A percentile compares a stretch with the other conserved stretches of the same genome.
Evolutionary conservation across 1,140 invertebrate genomes (phyloP).

Genomic region (Trichonephila clavipes): DNA sequence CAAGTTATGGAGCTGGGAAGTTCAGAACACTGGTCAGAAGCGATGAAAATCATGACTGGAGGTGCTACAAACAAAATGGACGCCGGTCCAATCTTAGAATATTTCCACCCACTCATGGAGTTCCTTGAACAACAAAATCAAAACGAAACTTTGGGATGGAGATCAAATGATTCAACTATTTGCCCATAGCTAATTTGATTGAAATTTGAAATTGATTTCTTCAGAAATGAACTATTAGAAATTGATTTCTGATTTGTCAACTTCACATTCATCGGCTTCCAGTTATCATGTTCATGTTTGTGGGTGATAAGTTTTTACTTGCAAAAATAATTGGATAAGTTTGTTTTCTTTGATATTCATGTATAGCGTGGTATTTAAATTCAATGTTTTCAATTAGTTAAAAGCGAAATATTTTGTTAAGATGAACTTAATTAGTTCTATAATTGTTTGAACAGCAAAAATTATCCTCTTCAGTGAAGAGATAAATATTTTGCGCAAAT

Average conservation of each 20-base stretch:
- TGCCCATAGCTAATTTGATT: slow-evolving; percentile 53
- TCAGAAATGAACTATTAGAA: neutral
- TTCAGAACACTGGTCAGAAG: slow-evolving; percentile 88
- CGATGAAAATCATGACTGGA: slow-evolving; percentile 88
- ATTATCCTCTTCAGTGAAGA: slow-evolving; percentile 5
- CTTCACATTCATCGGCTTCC: neutral
- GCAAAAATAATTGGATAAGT: neutral
- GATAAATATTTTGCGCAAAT: neutral
- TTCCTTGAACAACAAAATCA: slow-evolving; percentile 91
- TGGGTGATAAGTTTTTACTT: neutral
- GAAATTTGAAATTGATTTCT: neutral
- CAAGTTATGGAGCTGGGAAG: slow-evolving; percentile 87
- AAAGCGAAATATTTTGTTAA: neutral
- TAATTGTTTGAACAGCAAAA: neutral
- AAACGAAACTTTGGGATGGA: slow-evolving; percentile 89
- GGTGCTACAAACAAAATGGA: slow-evolving; percentile 87
- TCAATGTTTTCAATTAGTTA: neutral
- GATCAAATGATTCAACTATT: slow-evolving; percentile 48
- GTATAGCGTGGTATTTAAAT: neutral
- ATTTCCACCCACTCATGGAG: slow-evolving; percentile 89
- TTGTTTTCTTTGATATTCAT: neutral
- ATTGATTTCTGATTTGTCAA: neutral
- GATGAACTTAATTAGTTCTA: neutral
- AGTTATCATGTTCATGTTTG: neutral
- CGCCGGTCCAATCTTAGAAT: slow-evolving; percentile 88